Base-by-base conservation (phyloP, 2,113 vertebrate genomes). In the Takifugu flavidus region DNA sequence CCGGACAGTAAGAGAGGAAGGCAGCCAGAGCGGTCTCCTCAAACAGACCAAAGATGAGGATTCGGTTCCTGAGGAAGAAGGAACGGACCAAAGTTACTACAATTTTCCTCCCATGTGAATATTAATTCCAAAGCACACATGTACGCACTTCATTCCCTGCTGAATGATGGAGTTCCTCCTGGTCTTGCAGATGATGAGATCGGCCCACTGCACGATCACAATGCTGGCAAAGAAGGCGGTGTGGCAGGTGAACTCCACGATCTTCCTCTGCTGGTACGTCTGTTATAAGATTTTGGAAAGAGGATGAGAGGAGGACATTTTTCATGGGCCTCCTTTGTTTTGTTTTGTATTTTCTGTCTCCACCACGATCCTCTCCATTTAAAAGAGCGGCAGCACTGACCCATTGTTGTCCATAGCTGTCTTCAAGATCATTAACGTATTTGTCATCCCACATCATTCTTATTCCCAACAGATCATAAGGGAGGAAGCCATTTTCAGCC, bases 111-210 rank as follows among this genome's bases (percentile, higher is more conserved):
- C 7, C 3, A 10, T 10, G 4, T 7, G 34, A 39, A 11, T 39
- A 6, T 11, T 39, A 39, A 39, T 39, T 10, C 34, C 14, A 1
- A 13, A 47, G 45, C 45, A n/a, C 13, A n/a, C 2, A 3, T 15
- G 53, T 0, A 70, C 94, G 54, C 88, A 96, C 95, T 92, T 95
- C 94, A 97, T 96, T 84, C 95, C 95, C 60, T 97, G 95, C 77
- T 94, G 95, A 79, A 97, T 79, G 65, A 97, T 92, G 0, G 94
- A 96, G 87, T 97, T 97, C 65, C 92, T 93, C 1, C 95, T 91
- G 29, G 95, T 96, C 75, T 97, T 97, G 78, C 95, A 97, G 89
- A 97, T 94, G 84, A 97, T 94, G 72, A 97, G 89, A 84, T 95
- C 94, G 0, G 95, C 93, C 95, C 94, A 96, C 59, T 97, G 95